Evolutionary conservation across 2,113 vertebrate genomes (phyloP), one percentile per base, ranked within the genome.

Genomic region (Stigmatopora nigra): DNA sequence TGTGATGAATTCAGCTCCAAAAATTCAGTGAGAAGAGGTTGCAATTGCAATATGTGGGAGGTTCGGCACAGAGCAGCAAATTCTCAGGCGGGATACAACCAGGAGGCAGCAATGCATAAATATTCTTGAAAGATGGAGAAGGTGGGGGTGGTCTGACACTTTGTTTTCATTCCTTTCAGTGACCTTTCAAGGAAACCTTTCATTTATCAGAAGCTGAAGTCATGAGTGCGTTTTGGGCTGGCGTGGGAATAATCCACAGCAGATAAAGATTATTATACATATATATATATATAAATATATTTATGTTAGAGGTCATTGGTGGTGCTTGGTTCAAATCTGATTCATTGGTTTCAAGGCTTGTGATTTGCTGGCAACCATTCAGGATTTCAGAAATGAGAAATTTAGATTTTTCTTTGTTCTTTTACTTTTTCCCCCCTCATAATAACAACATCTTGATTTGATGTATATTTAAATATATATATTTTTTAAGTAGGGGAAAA

Each of bases 1-100:
- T 56, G 52, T 55, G 53, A 56, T 31, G 22, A 56, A 31, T 5
- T 56, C 22, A 15, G 22, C 53, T 31, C 22, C 53, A 7, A 56
- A 56, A 56, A 7, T 9, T 22, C 14, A 55, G 52, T 4, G 25
- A 55, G 52, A 12, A 12, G 52, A 25, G 52, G 52, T 62, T 76
- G 65, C 68, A 68, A 77, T 80, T 76, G 76, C 75, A 78, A 57
- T 67, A 67, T 72, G 83, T 88, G 74, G 83, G 84, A 86, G 82
- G 82, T 69, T 61, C 68, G 59, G 60, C 31, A 58, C 57, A 69
- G 72, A 76, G 80, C 77, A 76, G 72, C 19, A 62, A 80, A 79
- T 77, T 77, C 75, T 78, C 79, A 68, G 66, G 65, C n/a, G 60
- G 71, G 72, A 56, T 11, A 22, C 69, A 56, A 55, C 11, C 22